These are phyloP conservation scores for Phasianus colchicus DNA, from an alignment of 2,113 vertebrate species.

Conservation along the genomic window DNA sequence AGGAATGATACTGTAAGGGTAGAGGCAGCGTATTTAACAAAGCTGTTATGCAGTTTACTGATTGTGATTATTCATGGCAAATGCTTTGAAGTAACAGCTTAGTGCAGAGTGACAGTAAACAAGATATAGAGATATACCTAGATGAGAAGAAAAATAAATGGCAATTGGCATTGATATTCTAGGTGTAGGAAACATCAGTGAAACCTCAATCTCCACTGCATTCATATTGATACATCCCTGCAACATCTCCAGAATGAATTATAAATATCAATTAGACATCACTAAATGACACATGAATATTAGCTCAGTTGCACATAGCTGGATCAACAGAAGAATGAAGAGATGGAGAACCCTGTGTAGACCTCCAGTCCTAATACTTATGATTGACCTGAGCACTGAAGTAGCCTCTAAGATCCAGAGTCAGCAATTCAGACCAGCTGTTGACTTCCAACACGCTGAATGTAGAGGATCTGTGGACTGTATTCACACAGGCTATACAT, in stretches of 20 bases:
- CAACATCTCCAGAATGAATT: not conserved
- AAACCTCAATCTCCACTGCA: not conserved
- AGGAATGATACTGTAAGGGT: conserved; percentile 38
- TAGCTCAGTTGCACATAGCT: not conserved
- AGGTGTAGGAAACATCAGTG: not conserved
- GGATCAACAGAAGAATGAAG: not conserved
- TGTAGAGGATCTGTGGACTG: not conserved
- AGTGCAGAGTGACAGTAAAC: conserved; percentile 67
- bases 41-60: conserved; percentile 66
- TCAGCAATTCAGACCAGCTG: not conserved
- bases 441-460: not conserved
- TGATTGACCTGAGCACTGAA: not conserved
- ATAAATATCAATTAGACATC: not conserved
- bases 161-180: conserved; percentile 63
- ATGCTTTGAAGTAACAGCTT: conserved; percentile 72
- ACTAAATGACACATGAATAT: not conserved
- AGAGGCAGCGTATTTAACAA: conserved; percentile 46
- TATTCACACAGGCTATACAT: not conserved
- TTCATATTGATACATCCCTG: not conserved
- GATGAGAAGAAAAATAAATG: conserved; percentile 71
- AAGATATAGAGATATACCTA: conserved; percentile 69
- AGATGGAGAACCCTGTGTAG: not conserved
- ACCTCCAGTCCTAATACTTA: not conserved
- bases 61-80: conserved; percentile 68
- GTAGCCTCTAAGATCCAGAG: not conserved